These are phyloP conservation scores for Pygmarrhopalites habei DNA, from an alignment of 1,140 invertebrate species.

Conservation along the genomic window DNA sequence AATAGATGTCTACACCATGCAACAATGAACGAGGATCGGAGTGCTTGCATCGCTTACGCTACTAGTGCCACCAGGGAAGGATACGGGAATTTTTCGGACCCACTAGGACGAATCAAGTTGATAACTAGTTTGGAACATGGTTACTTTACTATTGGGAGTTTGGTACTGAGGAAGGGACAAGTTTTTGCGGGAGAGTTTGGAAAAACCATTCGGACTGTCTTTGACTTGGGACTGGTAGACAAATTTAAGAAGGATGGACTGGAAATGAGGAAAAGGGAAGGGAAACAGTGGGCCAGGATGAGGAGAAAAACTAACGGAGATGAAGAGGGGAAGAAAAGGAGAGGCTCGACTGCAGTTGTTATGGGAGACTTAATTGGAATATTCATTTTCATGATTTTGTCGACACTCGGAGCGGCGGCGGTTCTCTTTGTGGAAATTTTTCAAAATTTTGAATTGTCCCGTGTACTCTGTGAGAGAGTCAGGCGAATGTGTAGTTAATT, in stretches of 20 bases:
- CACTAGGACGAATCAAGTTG: background rate
- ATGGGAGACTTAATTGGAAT: too few relatives aligned
- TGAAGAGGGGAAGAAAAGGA: too few relatives aligned
- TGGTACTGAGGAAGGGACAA: background rate
- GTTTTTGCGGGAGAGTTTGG: background rate
- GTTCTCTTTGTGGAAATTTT: too few relatives aligned
- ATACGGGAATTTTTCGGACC: slow-evolving; percentile 6
- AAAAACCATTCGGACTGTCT: background rate
- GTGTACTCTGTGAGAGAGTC: too few relatives aligned
- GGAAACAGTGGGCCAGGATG: background rate
- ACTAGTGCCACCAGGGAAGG: background rate
- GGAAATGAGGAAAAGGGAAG: background rate
- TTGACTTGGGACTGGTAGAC: background rate
- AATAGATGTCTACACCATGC: background rate
- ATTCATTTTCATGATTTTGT: too few relatives aligned
- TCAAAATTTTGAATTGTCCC: too few relatives aligned
- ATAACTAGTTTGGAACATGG: background rate
- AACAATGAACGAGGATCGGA: background rate
- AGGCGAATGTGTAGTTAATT: too few relatives aligned
- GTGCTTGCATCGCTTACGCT: slow-evolving; percentile 1
- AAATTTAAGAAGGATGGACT: background rate
- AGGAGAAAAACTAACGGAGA: too few relatives aligned
- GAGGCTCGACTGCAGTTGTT: too few relatives aligned
- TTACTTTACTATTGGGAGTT: background rate
- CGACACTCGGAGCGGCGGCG: too few relatives aligned